phyloP scores from a whole-genome alignment of 2,888 invertebrate genomes.

The Drosophila antonietae region DNA sequence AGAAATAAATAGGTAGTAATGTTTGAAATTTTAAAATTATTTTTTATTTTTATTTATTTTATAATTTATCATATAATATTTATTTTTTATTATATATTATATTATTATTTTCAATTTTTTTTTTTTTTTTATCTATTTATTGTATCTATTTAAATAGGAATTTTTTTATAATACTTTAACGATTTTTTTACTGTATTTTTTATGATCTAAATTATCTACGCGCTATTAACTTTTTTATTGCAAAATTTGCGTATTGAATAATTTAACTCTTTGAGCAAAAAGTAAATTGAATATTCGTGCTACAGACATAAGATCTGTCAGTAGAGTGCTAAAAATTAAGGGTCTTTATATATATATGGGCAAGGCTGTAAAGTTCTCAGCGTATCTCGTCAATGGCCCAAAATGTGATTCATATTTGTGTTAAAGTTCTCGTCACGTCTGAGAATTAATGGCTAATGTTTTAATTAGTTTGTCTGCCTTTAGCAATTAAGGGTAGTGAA shows the following conservation, averaged over 20 bases:
- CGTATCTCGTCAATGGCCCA: background rate
- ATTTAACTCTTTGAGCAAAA: background rate
- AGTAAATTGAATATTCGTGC: background rate
- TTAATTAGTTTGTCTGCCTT: constrained; percentile 5
- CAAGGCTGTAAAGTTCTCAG: background rate
- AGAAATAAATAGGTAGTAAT: no score
- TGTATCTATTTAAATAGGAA: no score
- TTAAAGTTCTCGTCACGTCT: constrained; percentile 4
- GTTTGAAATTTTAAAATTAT: no score
- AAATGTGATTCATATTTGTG: constrained; percentile 11
- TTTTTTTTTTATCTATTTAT: no score
- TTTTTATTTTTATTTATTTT: no score
- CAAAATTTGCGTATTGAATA: background rate
- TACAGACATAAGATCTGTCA: background rate
- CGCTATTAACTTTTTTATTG: background rate
- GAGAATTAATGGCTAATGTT: background rate
- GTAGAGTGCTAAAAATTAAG: background rate
- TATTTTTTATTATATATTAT: no score
- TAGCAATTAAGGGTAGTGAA: background rate
- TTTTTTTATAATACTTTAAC: no score
- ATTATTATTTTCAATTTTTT: no score
- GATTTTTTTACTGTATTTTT: background rate
- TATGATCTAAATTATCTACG: background rate
- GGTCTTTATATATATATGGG: background rate
- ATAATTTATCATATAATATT: no score